phyloP scores from a whole-genome alignment of 30 jellyfish, hydroid and myxozoan species.

The Nemopilema nomurai region DNA sequence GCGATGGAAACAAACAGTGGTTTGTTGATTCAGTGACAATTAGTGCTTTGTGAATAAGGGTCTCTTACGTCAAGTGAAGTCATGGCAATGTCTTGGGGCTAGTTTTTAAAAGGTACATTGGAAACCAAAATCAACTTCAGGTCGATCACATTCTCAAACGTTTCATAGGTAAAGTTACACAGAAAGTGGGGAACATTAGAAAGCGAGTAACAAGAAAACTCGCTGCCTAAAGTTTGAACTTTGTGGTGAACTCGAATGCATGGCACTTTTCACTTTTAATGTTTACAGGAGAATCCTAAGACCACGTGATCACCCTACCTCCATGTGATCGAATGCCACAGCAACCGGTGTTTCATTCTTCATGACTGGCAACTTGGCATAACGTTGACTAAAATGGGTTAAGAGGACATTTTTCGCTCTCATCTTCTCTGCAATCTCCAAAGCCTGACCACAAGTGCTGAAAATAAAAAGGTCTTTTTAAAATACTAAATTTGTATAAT shows the following conservation, averaged over 20 bases:
- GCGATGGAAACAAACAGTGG: too few relatives aligned
- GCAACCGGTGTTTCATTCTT: conserved; percentile 76
- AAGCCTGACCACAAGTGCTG: conserved; percentile 94
- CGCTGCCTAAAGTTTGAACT: neutral
- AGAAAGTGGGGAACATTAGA: too few relatives aligned
- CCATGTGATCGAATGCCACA: conserved; percentile 98
- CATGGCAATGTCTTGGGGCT: too few relatives aligned
- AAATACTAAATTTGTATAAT: neutral
- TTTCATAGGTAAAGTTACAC: neutral
- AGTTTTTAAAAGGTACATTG: too few relatives aligned
- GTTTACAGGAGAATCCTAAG: neutral
- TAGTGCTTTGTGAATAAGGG: too few relatives aligned
- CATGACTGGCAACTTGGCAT: conserved; percentile 88
- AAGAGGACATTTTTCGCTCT: conserved; percentile 79
- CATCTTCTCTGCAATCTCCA: conserved; percentile 88
- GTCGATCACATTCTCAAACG: too few relatives aligned
- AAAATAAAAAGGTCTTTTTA: neutral
- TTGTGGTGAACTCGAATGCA: neutral
- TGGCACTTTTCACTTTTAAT: neutral
- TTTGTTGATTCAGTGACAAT: too few relatives aligned
- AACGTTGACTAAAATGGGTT: conserved; percentile 99
- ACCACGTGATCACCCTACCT: too few relatives aligned
- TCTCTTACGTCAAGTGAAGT: too few relatives aligned
- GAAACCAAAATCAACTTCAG: too few relatives aligned
- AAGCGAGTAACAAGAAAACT: too few relatives aligned